Percentiles rank a stretch among this genome's conserved stretches.
Conservation (phyloP, 2,113 vertebrate species). For the Azemiops feae region DNA sequence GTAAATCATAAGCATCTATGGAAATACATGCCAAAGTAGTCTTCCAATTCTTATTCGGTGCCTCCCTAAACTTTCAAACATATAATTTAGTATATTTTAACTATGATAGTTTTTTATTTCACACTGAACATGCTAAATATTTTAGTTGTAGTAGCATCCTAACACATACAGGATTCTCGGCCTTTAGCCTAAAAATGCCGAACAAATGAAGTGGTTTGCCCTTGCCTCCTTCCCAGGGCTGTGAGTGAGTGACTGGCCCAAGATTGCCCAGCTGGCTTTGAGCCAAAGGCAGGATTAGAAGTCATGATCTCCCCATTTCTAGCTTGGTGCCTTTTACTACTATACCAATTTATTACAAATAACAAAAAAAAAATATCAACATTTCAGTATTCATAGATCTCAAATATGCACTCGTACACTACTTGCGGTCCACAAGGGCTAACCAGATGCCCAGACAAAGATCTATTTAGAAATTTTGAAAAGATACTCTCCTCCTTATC, state of each 20-base stretch:
- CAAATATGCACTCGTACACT: background rate
- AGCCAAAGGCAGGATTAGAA: background rate
- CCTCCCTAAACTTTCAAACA: background rate
- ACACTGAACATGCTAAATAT: background rate
- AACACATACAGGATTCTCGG: background rate
- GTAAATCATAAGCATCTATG: background rate
- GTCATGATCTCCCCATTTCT: background rate
- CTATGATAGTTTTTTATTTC: background rate
- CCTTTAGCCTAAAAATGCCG: background rate
- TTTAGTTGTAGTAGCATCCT: background rate
- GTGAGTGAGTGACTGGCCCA: background rate
- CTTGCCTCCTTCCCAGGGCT: background rate
- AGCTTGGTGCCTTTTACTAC: background rate
- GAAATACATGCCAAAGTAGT: background rate
- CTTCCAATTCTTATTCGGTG: background rate
- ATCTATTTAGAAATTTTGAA: background rate
- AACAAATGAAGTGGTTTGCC: background rate
- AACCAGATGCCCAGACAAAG: background rate
- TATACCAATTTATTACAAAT: background rate
- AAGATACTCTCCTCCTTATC: background rate
- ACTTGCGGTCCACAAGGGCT: background rate
- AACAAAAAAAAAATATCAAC: background rate
- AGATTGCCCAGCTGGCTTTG: background rate
- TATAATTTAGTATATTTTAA: background rate
- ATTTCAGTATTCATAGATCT: background rate